Evolutionary conservation across 2,888 invertebrate species (phyloP).

Genomic region (Eilema griseolum): DNA sequence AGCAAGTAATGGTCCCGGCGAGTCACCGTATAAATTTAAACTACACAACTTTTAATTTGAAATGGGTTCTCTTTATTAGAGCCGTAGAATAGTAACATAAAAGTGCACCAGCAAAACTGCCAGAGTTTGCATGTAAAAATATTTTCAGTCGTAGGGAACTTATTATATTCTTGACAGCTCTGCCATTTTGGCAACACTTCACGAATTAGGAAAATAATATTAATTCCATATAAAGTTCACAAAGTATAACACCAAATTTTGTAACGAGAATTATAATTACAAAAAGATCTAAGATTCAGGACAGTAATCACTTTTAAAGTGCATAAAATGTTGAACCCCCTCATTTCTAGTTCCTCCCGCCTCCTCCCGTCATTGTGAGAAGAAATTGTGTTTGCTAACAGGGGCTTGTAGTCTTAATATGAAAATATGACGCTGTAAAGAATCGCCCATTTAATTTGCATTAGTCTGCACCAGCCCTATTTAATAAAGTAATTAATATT

Average conservation of each 20-base stretch:
- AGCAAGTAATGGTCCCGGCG: constrained; percentile 67
- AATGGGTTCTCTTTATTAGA: constrained; percentile 65
- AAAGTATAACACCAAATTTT: not conserved
- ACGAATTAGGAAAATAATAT: not conserved
- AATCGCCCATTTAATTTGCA: constrained; percentile 77
- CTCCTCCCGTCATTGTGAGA: constrained; percentile 42
- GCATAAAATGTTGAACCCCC: constrained; percentile 26
- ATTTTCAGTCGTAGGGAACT: constrained; percentile 1
- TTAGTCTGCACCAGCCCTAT: constrained; percentile 60
- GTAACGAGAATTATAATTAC: not conserved
- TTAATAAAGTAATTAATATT: constrained; percentile 51
- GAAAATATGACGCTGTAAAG: constrained; percentile 77
- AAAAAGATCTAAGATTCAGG: not conserved
- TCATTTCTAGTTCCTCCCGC: constrained; percentile 29
- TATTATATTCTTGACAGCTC: not conserved
- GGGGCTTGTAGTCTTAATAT: constrained; percentile 75
- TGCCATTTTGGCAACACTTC: not conserved
- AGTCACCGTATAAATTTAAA: constrained; percentile 59
- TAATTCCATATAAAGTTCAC: not conserved
- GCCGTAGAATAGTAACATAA: constrained; percentile 55
- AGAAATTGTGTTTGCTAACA: constrained; percentile 76
- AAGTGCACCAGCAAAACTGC: constrained; percentile 26
- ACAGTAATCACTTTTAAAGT: constrained; percentile 25
- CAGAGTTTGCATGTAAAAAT: not conserved
- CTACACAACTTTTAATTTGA: constrained; percentile 69